Percentiles rank a stretch among this genome's conserved stretches.
Evolutionary conservation across 2,113 vertebrate genomes (phyloP).

Genomic region (Ciconia boyciana): DNA sequence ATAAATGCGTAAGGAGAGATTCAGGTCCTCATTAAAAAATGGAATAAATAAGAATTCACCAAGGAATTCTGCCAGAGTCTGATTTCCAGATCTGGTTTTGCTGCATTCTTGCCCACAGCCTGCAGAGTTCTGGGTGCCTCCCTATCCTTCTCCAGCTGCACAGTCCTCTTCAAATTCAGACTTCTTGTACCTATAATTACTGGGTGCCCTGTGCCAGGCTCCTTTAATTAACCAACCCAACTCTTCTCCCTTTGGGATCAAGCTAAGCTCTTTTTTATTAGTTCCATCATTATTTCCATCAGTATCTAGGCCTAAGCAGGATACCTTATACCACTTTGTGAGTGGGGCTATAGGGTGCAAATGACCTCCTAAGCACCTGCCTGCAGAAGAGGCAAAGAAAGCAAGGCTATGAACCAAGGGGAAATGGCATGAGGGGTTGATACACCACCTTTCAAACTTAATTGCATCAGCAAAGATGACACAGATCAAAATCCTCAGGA

Average conservation of each 20-base stretch:
- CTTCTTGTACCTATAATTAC: slow-evolving; percentile 83
- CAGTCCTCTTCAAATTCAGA: slow-evolving; percentile 75
- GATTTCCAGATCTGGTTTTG: slow-evolving; percentile 75
- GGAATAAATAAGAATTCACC: slow-evolving; percentile 70
- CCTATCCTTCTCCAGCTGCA: slow-evolving; percentile 76
- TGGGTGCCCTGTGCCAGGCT: slow-evolving; percentile 73
- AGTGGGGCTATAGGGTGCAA: slow-evolving; percentile 34
- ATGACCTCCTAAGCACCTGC: slow-evolving; percentile 31
- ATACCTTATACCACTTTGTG: not conserved
- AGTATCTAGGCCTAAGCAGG: slow-evolving; percentile 26
- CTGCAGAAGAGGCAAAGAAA: not conserved
- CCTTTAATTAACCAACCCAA: slow-evolving; percentile 81
- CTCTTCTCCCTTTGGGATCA: slow-evolving; percentile 75
- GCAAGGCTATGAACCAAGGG: not conserved
- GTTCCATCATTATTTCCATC: slow-evolving; percentile 56
- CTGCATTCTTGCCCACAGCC: slow-evolving; percentile 77
- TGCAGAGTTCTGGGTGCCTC: slow-evolving; percentile 72
- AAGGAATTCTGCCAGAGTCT: slow-evolving; percentile 71
- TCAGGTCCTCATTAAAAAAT: slow-evolving; percentile 65
- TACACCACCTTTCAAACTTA: not conserved
- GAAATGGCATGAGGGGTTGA: not conserved
- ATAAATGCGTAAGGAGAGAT: slow-evolving; percentile 48
- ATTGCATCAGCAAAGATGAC: not conserved
- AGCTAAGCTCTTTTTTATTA: slow-evolving; percentile 68
- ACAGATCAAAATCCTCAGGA: not conserved